Percentiles rank a stretch among this genome's conserved stretches.
phyloP scores from a whole-genome alignment of 2,113 vertebrate genomes.

The Hyperopisus bebe region DNA sequence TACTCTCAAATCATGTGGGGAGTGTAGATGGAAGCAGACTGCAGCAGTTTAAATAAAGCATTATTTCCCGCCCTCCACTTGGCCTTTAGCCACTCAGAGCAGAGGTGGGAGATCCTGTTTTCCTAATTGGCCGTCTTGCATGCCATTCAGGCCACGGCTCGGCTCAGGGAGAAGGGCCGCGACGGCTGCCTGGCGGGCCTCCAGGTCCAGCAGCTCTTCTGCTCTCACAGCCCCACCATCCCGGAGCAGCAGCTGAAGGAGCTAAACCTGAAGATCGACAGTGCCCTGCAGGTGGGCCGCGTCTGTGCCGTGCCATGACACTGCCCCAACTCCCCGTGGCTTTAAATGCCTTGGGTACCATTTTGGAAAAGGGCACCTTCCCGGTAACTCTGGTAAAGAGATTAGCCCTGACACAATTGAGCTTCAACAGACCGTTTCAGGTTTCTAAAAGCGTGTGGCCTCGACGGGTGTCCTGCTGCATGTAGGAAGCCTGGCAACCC shows the following conservation, averaged over 20 bases:
- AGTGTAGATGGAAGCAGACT: background rate
- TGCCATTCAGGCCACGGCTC: constrained; percentile 72
- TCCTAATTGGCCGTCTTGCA: background rate
- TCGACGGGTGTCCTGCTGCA: background rate
- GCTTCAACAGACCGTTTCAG: background rate
- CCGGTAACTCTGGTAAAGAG: background rate
- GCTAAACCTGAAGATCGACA: constrained; percentile 90
- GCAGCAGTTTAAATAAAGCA: background rate
- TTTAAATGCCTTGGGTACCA: background rate
- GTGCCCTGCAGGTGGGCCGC: constrained; percentile 79
- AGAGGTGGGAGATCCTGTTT: background rate
- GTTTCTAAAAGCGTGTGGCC: background rate
- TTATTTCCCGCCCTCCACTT: background rate
- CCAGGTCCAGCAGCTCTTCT: constrained; percentile 97
- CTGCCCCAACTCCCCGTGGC: background rate
- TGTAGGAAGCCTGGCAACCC: background rate
- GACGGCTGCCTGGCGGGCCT: constrained; percentile 89
- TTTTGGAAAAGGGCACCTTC: background rate
- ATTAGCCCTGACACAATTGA: background rate
- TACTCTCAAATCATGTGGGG: background rate
- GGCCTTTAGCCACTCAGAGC: background rate
- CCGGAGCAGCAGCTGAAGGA: constrained; percentile 97
- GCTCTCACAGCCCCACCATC: constrained; percentile 85
- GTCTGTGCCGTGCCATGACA: background rate
- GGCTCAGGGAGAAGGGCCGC: constrained; percentile 81